Conservation (phyloP, 2,888 invertebrate species). For the Seira musarum region DNA sequence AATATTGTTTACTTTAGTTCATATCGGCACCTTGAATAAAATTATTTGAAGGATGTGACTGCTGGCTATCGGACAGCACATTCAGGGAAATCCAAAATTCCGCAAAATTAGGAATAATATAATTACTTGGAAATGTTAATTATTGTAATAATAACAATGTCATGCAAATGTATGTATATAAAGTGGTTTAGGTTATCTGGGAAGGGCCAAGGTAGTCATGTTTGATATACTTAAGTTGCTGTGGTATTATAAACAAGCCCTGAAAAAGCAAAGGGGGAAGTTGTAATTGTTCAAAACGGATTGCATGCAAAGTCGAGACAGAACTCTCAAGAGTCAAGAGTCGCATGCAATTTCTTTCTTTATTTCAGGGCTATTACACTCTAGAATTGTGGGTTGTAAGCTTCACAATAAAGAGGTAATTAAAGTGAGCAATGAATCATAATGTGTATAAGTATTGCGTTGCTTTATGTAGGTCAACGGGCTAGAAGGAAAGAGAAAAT, state of each 20-base stretch:
- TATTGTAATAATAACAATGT: conserved; percentile 12
- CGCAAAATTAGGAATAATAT: neutral
- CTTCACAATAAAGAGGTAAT: conserved; percentile 26
- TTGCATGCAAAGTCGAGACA: too few relatives aligned
- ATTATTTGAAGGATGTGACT: too few relatives aligned
- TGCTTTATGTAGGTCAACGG: conserved; percentile 58
- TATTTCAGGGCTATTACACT: conserved; percentile 49
- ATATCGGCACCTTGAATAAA: neutral
- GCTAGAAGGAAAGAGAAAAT: conserved; percentile 58
- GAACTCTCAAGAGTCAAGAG: too few relatives aligned
- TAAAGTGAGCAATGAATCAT: conserved; percentile 17
- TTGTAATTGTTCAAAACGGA: too few relatives aligned
- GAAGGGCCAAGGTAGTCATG: too few relatives aligned
- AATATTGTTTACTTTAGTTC: neutral
- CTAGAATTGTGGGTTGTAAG: conserved; percentile 11
- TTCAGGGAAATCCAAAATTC: too few relatives aligned
- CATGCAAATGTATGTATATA: neutral
- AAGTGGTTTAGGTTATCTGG: too few relatives aligned
- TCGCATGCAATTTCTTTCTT: conserved; percentile 1
- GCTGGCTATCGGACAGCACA: too few relatives aligned
- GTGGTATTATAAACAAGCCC: neutral
- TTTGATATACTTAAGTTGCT: too few relatives aligned
- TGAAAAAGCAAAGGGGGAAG: conserved; percentile 2
- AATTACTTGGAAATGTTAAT: neutral
- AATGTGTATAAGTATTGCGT: conserved; percentile 18